Evolutionary conservation across 2,113 vertebrate genomes (phyloP).

Genomic region (Bos taurus): ARS-UCD2.0 NC_037348.1:35383501-35384000

Average conservation of each 20-base stretch:
- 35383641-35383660: background rate
- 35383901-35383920: background rate
- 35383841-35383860: background rate
- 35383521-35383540: too few species aligned
- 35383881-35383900: background rate
- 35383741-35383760: background rate
- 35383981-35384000: background rate
- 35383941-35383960: background rate
- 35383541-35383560: too few species aligned
- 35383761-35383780: background rate
- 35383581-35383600: too few species aligned
- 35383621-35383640: background rate
- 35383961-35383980: background rate
- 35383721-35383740: background rate
- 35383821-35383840: background rate
- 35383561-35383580: too few species aligned
- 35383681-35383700: background rate
- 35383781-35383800: background rate
- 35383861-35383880: background rate
- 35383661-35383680: background rate
- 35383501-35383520: too few species aligned
- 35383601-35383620: background rate
- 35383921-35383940: background rate
- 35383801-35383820: background rate
- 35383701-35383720: background rate